Evolutionary conservation across 2,797 vertebrate species (phyloP).

Genomic region (Cryptoprocta ferox): DNA sequence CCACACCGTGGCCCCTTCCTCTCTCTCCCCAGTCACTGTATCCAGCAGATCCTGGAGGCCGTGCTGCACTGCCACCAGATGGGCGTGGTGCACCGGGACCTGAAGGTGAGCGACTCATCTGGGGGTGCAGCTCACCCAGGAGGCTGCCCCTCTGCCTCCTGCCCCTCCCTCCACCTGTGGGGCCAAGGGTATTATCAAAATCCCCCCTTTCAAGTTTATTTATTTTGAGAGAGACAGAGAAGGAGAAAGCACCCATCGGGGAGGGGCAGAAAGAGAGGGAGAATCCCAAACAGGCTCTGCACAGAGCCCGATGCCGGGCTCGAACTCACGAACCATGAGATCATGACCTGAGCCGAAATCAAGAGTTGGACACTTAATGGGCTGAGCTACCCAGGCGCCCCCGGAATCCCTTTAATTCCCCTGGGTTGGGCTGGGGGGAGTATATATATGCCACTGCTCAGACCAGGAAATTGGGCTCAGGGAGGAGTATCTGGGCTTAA

Average conservation of each 20-base stretch:
- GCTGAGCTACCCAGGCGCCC: too few species aligned
- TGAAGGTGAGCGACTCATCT: constrained; percentile 90
- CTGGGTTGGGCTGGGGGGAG: not conserved
- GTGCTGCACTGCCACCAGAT: constrained; percentile 99
- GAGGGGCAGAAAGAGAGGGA: too few species aligned
- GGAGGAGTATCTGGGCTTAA: not conserved
- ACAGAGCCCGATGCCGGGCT: too few species aligned
- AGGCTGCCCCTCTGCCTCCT: not conserved
- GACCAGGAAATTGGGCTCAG: not conserved
- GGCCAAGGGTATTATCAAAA: too few species aligned
- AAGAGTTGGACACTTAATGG: too few species aligned
- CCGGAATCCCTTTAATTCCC: not conserved
- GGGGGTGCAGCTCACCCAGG: rapidly evolving
- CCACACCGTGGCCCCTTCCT: not conserved
- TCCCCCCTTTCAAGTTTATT: too few species aligned
- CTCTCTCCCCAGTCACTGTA: constrained; percentile 91
- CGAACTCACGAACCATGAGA: too few species aligned
- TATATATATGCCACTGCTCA: not conserved
- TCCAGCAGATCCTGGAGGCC: constrained; percentile 98
- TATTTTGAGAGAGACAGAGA: too few species aligned
- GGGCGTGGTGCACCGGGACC: constrained; percentile 97
- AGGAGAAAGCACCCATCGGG: too few species aligned
- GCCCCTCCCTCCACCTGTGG: not conserved
- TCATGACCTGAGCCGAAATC: too few species aligned
- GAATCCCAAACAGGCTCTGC: too few species aligned